These are phyloP conservation scores for Caretta caretta DNA, from an alignment of 2,113 vertebrate genomes.

Conservation along the genomic window DNA sequence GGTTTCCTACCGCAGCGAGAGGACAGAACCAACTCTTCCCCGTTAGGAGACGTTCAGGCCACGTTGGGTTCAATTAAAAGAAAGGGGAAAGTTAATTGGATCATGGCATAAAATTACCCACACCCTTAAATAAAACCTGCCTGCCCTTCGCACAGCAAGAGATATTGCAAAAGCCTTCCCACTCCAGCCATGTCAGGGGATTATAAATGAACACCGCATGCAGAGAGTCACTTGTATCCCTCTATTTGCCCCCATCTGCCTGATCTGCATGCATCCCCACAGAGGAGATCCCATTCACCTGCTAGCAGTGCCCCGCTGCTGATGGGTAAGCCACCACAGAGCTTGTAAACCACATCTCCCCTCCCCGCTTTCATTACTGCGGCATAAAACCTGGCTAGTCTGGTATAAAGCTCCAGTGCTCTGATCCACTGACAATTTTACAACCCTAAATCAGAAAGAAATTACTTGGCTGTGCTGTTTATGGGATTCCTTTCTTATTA, in stretches of 20 bases:
- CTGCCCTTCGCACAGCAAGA: background rate
- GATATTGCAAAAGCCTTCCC: background rate
- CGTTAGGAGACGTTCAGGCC: background rate
- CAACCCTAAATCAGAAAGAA: conserved; percentile 31
- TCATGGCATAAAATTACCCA: accelerated
- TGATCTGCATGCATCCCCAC: background rate
- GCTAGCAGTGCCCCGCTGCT: background rate
- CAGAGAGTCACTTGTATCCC: background rate
- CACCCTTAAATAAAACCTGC: background rate
- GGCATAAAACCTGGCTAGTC: background rate
- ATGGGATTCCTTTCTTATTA: background rate
- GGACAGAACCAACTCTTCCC: background rate
- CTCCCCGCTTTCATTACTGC: background rate
- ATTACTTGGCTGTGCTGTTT: conserved; percentile 31
- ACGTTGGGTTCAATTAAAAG: accelerated
- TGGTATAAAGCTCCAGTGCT: background rate
- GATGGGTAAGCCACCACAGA: background rate
- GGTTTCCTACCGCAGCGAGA: conserved; percentile 72
- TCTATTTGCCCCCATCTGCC: background rate
- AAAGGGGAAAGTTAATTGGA: background rate
- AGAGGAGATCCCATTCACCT: background rate
- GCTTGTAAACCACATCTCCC: background rate
- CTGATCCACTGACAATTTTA: conserved; percentile 32
- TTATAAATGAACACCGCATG: background rate
- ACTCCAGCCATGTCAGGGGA: background rate